Conservation (phyloP, 2,888 invertebrate genomes). For the Drosophila hamatofila region DNA sequence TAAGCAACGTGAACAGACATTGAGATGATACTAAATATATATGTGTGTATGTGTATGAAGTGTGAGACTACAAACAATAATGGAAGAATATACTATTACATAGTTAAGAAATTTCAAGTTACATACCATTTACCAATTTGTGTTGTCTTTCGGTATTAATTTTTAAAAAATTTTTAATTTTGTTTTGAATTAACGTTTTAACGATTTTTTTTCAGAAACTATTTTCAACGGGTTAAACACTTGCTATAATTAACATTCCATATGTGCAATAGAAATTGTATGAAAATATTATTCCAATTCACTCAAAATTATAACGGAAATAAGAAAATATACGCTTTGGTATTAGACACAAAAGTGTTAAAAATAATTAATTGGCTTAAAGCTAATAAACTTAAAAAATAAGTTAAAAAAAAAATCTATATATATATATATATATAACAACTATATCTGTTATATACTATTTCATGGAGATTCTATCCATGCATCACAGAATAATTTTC, state of each 20-base stretch:
- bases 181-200: slow-evolving; percentile 7
- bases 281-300: slow-evolving; percentile 24
- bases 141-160: slow-evolving; percentile 20
- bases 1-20: slow-evolving; percentile 10
- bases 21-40: background rate
- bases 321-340: slow-evolving; percentile 10
- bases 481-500: background rate
- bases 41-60: background rate
- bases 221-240: slow-evolving; percentile 36
- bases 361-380: slow-evolving; percentile 13
- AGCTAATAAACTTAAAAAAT: slow-evolving; percentile 1
- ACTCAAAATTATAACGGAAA: slow-evolving; percentile 36
- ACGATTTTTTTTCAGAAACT: slow-evolving; percentile 3
- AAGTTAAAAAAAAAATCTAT: background rate
- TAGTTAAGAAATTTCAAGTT: slow-evolving; percentile 44
- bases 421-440: background rate
- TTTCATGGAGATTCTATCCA: background rate
- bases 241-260: slow-evolving; percentile 39
- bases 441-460: background rate
- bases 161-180: slow-evolving; percentile 16
- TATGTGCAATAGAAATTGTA: slow-evolving; percentile 30
- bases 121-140: slow-evolving; percentile 63
- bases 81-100: background rate
- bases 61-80: slow-evolving; percentile 12
- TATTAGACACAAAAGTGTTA: slow-evolving; percentile 11